These are phyloP conservation scores for Steinernema khuongi DNA, from an alignment of 1,140 invertebrate genomes.

Conservation along the genomic window DNA sequence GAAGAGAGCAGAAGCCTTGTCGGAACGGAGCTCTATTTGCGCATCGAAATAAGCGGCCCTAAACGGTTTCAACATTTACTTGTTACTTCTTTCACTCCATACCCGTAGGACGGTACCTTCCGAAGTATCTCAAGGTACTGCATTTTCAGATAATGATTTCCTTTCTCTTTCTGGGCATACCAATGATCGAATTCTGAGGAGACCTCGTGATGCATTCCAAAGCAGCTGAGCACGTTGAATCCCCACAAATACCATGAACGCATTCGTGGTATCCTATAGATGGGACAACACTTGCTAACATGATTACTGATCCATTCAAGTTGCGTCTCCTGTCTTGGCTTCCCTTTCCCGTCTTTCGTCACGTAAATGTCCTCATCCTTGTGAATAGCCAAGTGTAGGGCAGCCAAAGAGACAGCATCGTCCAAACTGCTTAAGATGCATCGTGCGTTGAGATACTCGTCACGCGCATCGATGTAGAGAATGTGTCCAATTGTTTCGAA, in stretches of 20 bases:
- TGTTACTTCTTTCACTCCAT: not conserved
- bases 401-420: not conserved
- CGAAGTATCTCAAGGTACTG: not conserved
- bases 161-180: not conserved
- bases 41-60: slow-evolving; percentile 1
- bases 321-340: not conserved
- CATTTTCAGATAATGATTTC: not conserved
- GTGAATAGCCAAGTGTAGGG: not conserved
- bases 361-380: not conserved
- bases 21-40: slow-evolving; percentile 4
- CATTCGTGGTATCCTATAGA: not conserved
- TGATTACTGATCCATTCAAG: not conserved
- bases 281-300: not conserved
- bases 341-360: not conserved
- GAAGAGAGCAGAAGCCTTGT: not conserved
- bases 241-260: not conserved
- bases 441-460: not conserved
- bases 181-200: not conserved
- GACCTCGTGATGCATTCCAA: not conserved
- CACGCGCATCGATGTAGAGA: not conserved
- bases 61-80: not conserved
- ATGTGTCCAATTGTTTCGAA: not conserved
- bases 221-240: not conserved
- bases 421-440: not conserved
- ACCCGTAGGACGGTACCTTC: not conserved